Conservation (phyloP, 2,113 vertebrate genomes). For the Panthera leo region DNA sequence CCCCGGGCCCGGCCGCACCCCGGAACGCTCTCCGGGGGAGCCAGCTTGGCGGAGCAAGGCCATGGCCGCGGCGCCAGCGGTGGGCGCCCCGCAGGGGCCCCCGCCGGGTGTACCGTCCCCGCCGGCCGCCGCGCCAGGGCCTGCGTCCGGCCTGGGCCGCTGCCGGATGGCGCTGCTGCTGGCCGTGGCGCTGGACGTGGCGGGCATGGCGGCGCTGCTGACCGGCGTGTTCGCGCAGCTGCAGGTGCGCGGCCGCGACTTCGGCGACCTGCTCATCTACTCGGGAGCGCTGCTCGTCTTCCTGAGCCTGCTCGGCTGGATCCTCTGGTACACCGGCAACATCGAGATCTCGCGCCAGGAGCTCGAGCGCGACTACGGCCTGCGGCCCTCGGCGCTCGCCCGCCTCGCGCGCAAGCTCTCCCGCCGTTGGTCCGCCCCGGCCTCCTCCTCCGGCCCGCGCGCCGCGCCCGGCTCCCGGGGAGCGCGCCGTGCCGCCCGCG, state of each 20-base stretch:
- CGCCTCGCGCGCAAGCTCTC: constrained; percentile 75
- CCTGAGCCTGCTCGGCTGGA: constrained; percentile 91
- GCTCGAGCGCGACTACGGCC: constrained; percentile 81
- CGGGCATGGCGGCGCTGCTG: constrained; percentile 87
- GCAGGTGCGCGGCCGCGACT: constrained; percentile 88
- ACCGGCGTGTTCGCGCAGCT: constrained; percentile 90
- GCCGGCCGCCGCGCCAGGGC: background rate
- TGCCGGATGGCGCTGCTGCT: constrained; percentile 90
- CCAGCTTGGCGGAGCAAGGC: background rate
- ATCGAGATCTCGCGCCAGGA: constrained; percentile 87
- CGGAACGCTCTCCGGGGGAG: background rate
- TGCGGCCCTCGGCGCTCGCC: constrained; percentile 77
- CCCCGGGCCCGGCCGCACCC: constrained; percentile 82
- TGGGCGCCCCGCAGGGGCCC: background rate
- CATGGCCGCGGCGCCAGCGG: constrained; percentile 48
- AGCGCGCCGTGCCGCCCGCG: background rate
- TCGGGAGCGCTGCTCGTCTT: constrained; percentile 90
- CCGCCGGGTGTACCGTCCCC: background rate
- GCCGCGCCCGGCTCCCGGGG: background rate
- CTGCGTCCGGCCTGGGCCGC: constrained; percentile 86
- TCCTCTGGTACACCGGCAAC: constrained; percentile 96
- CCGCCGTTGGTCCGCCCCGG: constrained; percentile 69
- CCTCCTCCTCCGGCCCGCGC: background rate
- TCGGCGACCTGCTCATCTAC: constrained; percentile 93
- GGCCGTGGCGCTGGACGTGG: constrained; percentile 89